Conservation (phyloP, 30 jellyfish, hydroid and myxozoan species). For the Pseudorhiza aurosa region DNA sequence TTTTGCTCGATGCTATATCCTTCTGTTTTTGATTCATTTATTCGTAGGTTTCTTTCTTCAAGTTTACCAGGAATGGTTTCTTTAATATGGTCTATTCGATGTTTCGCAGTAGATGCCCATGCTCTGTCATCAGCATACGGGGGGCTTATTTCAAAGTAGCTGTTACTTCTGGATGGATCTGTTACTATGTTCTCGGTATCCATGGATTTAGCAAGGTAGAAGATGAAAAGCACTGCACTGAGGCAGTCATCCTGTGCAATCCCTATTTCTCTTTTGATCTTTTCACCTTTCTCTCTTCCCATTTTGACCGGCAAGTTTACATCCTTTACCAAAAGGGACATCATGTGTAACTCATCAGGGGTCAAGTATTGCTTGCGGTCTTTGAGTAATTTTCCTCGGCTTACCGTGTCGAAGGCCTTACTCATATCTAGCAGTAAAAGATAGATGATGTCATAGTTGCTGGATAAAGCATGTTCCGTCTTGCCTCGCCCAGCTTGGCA, state of each 20-base stretch:
- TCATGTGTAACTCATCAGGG: conserved; percentile 57
- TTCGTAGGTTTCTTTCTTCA: conserved; percentile 26
- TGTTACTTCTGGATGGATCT: conserved; percentile 3
- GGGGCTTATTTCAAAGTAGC: conserved; percentile 44
- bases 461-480: conserved; percentile 36
- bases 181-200: conserved; percentile 6
- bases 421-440: conserved; percentile 60
- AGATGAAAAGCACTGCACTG: conserved; percentile 15
- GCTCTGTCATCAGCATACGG: conserved; percentile 68
- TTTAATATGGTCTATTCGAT: conserved; percentile 26
- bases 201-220: too few species aligned
- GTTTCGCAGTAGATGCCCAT: conserved; percentile 13
- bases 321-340: conserved; percentile 9
- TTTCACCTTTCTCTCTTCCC: conserved; percentile 29
- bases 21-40: conserved; percentile 62
- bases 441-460: conserved; percentile 43
- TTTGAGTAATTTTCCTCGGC: neutral
- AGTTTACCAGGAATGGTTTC: conserved; percentile 34
- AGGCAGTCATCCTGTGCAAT: conserved; percentile 45
- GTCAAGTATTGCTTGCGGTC: neutral
- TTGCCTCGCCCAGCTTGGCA: conserved; percentile 39
- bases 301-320: conserved; percentile 17
- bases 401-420: conserved; percentile 57
- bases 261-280: conserved; percentile 1
- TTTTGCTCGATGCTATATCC: conserved; percentile 41